These are phyloP conservation scores for Silurus meridionalis DNA, from an alignment of 2,113 vertebrate genomes.

Conservation along the genomic window DNA sequence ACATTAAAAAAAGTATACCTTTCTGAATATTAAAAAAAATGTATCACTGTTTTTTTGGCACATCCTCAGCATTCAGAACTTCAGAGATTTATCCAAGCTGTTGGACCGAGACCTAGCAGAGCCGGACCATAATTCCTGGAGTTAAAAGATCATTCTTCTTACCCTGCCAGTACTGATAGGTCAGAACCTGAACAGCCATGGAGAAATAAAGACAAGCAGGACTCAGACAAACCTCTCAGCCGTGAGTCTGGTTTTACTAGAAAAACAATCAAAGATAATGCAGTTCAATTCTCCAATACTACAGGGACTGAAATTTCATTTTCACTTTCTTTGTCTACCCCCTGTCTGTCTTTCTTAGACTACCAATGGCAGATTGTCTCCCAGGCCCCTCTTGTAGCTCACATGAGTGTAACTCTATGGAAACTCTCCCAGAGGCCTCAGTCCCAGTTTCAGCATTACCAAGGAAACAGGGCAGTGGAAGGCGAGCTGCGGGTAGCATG, in stretches of 20 bases:
- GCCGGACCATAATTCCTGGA: not conserved
- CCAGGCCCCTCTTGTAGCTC: constrained; percentile 13
- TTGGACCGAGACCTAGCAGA: constrained; percentile 43
- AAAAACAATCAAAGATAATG: not conserved
- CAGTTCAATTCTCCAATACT: not conserved
- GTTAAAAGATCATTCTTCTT: constrained; percentile 22
- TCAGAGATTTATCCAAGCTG: constrained; percentile 69
- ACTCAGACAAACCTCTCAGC: not conserved
- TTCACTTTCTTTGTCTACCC: not conserved
- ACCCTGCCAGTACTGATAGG: not conserved
- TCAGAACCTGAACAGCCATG: not conserved
- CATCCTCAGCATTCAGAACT: constrained; percentile 69
- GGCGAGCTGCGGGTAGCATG: accelerated
- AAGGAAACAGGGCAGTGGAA: constrained; percentile 12
- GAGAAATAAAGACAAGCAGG: not conserved
- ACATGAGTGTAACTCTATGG: constrained; percentile 33
- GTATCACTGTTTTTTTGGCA: not conserved
- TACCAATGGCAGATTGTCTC: constrained; percentile 26
- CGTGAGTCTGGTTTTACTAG: constrained; percentile 66
- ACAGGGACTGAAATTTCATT: not conserved
- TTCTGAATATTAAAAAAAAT: not conserved
- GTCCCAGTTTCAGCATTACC: not conserved
- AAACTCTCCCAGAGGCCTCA: not conserved
- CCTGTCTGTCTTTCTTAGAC: constrained; percentile 48
- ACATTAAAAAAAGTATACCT: not conserved